These are phyloP conservation scores for Phalacrocorax carbo DNA, from an alignment of 2,113 vertebrate species.

Conservation along the genomic window DNA sequence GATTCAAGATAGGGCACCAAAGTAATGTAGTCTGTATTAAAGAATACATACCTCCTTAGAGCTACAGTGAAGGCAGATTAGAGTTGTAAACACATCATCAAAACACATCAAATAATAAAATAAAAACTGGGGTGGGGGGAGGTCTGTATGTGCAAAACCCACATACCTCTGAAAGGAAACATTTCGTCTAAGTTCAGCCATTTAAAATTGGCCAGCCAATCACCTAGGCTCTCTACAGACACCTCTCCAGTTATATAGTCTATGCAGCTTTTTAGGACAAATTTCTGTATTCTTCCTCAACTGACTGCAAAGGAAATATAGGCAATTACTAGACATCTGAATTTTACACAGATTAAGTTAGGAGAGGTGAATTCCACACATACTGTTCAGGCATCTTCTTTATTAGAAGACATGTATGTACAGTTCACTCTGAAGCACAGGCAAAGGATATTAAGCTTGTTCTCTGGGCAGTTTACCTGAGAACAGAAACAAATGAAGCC, in stretches of 20 bases:
- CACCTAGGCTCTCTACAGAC: not conserved
- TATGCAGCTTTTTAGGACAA: not conserved
- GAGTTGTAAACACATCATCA: not conserved
- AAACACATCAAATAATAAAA: not conserved
- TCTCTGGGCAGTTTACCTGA: not conserved
- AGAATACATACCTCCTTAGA: not conserved
- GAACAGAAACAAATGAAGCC: slow-evolving; percentile 12
- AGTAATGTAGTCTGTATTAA: not conserved
- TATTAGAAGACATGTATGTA: not conserved
- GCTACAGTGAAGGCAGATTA: not conserved
- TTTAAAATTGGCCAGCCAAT: not conserved
- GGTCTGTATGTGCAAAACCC: not conserved
- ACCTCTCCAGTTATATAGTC: not conserved
- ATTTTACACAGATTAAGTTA: not conserved
- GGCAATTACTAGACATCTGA: not conserved
- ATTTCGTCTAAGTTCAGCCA: not conserved
- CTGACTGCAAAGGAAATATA: not conserved
- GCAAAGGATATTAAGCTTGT: slow-evolving; percentile 18
- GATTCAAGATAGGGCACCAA: not conserved
- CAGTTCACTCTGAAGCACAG: not conserved
- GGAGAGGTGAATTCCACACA: not conserved
- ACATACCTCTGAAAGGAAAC: not conserved
- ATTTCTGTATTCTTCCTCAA: not conserved
- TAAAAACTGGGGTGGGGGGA: not conserved
- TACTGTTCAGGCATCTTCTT: not conserved